Base-by-base conservation (phyloP, 2,113 vertebrate species). In the Neogale vison region DNA sequence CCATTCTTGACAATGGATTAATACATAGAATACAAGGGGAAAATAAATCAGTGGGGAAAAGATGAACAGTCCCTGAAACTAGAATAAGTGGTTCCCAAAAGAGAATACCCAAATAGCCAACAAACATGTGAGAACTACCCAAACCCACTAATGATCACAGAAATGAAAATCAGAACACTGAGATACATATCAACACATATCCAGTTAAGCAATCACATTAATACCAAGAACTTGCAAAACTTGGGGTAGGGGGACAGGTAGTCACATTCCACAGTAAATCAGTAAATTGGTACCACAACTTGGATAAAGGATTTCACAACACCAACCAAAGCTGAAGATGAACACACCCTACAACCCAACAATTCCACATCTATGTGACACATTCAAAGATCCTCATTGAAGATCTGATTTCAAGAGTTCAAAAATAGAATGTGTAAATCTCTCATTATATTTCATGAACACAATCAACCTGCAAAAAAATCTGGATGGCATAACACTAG, bases 401-500 rank as follows among this genome's bases (percentile, higher is more conserved):
- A 71, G 42, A n/a, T 61, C 50, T 80, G 71, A 52, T 45, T 72
- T 63, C 29, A 63, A 18, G 8, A 45, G 17, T 24, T 77, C 42
- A 77, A 77, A 39, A 69, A 63, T 1, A 17, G 36, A 50, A 8
- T 18, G 36, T 11, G 18, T 52, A 76, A 76, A 74, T 87, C 52
- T 74, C 69, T 39, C 36, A 77, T 65, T 59, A 7, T 59, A 80
- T 34, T 36, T 72, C 26, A 36, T 63, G 6, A 85, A 52, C 50
- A 14, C 2, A 77, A 45, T 6, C 42, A 81, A 11, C 29, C n/a
- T 52, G 24, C 29, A 36, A 55, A 10, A 67, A 17, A 4, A 83
- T 1, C 11, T 0, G 55, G 52, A 63, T 0, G 4, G 55, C 36
- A 13, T 15, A 4, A 26, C 31, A 36, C 31, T 45, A 10, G 6